Evolutionary conservation across 2,888 invertebrate species (phyloP).

Genomic region (Stenurella melanura): DNA sequence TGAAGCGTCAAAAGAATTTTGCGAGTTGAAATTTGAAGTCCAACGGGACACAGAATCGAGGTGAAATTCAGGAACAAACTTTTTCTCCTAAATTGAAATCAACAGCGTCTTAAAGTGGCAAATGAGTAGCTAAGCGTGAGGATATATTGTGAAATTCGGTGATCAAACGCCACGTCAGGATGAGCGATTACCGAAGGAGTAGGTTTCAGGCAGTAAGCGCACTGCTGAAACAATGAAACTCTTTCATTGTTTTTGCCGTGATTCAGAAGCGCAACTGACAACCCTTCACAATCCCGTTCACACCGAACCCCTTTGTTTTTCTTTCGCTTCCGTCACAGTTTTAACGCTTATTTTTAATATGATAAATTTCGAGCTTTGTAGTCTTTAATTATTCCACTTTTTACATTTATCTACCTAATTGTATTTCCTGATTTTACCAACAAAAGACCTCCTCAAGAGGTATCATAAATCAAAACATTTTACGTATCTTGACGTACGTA

Average conservation of each 20-base stretch:
- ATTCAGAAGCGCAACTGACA: constrained; percentile 72
- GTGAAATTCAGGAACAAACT: constrained; percentile 35
- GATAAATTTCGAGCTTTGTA: constrained; percentile 74
- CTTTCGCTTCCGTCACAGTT: constrained; percentile 72
- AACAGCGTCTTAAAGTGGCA: constrained; percentile 48
- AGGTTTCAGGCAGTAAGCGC: constrained; percentile 53
- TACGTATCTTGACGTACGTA: constrained; percentile 65
- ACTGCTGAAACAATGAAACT: constrained; percentile 70
- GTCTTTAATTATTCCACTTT: constrained; percentile 73
- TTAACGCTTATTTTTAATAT: constrained; percentile 73
- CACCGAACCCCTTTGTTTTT: constrained; percentile 71
- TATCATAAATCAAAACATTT: constrained; percentile 72
- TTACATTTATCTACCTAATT: constrained; percentile 74
- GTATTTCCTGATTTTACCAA: constrained; percentile 71
- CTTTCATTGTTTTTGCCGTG: constrained; percentile 73
- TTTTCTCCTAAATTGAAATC: constrained; percentile 47
- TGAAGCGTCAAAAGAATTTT: constrained; percentile 30
- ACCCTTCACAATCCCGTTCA: constrained; percentile 71
- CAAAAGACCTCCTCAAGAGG: constrained; percentile 70
- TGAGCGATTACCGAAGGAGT: constrained; percentile 69
- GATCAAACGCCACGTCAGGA: constrained; percentile 66
- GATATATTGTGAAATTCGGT: constrained; percentile 54
- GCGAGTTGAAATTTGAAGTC: not conserved
- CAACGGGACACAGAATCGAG: constrained; percentile 10
- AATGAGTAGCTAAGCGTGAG: constrained; percentile 48